Conservation (phyloP, 2,113 vertebrate species). For the Osmerus mordax region DNA sequence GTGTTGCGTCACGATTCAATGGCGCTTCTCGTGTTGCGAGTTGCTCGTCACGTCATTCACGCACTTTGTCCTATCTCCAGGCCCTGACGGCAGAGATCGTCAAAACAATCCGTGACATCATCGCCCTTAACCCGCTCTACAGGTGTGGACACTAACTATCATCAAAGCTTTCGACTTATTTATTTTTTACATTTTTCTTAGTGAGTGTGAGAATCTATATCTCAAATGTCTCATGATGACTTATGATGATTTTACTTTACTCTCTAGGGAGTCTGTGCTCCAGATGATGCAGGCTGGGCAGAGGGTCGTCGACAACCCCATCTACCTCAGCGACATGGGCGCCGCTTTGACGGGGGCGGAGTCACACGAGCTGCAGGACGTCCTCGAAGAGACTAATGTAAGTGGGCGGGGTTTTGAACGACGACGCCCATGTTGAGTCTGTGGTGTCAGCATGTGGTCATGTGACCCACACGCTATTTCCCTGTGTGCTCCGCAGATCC, state of each 20-base stretch:
- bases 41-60: neutral
- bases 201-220: neutral
- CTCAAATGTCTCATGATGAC: neutral
- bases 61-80: slow-evolving; percentile 54
- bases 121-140: slow-evolving; percentile 94
- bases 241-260: slow-evolving; percentile 15
- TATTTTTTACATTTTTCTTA: neutral
- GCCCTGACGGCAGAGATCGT: slow-evolving; percentile 97
- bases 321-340: slow-evolving; percentile 98
- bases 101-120: slow-evolving; percentile 98
- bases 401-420: slow-evolving; percentile 40
- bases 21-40: neutral
- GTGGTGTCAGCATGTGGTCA: too few relatives aligned
- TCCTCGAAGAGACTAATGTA: slow-evolving; percentile 92
- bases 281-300: slow-evolving; percentile 99
- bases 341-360: slow-evolving; percentile 93
- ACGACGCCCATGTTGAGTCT: too few relatives aligned
- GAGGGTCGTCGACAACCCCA: slow-evolving; percentile 94
- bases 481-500: slow-evolving; percentile 77
- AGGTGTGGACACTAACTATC: slow-evolving; percentile 66
- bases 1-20: neutral
- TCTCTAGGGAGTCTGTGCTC: slow-evolving; percentile 92
- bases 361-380: slow-evolving; percentile 90
- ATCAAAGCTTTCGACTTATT: neutral
- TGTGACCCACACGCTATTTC: too few relatives aligned